Evolutionary conservation across 2,888 invertebrate species (phyloP).

Genomic region (Cataglyphis albicans): DNA sequence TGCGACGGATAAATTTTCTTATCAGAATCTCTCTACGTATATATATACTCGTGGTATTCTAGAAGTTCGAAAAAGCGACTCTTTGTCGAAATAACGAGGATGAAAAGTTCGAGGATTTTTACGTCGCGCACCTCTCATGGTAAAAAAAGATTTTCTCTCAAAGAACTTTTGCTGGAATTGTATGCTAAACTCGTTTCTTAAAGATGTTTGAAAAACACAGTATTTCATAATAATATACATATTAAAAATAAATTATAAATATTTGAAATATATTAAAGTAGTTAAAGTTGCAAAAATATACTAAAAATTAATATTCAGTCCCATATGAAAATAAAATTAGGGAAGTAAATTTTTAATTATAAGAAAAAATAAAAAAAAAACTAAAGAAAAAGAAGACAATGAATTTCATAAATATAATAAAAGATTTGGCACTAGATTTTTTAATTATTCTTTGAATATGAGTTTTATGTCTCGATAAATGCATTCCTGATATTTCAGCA

Average conservation of each 20-base stretch:
- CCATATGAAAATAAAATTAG: not conserved
- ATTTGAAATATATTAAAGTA: not conserved
- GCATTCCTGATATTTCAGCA: not conserved
- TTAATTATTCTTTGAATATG: not conserved
- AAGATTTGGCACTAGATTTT: not conserved
- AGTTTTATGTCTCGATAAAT: not conserved
- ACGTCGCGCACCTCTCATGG: not conserved
- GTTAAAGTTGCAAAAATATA: not conserved
- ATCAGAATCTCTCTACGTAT: not conserved
- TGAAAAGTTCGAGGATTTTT: constrained; percentile 11
- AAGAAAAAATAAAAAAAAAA: not conserved
- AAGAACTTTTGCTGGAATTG: constrained; percentile 4
- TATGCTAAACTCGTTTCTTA: not conserved
- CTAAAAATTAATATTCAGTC: not conserved
- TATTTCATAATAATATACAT: not conserved
- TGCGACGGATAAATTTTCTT: constrained; percentile 35
- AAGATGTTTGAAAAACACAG: not conserved
- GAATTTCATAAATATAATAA: not conserved
- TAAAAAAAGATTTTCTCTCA: not conserved
- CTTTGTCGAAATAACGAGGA: constrained; percentile 27
- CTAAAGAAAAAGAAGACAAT: not conserved
- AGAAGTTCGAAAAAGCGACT: constrained; percentile 7
- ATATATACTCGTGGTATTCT: not conserved
- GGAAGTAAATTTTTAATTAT: not conserved
- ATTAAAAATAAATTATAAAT: not conserved